Base-by-base conservation (phyloP, 2,888 invertebrate genomes). In the Leptinotarsa rubiginosa region DNA sequence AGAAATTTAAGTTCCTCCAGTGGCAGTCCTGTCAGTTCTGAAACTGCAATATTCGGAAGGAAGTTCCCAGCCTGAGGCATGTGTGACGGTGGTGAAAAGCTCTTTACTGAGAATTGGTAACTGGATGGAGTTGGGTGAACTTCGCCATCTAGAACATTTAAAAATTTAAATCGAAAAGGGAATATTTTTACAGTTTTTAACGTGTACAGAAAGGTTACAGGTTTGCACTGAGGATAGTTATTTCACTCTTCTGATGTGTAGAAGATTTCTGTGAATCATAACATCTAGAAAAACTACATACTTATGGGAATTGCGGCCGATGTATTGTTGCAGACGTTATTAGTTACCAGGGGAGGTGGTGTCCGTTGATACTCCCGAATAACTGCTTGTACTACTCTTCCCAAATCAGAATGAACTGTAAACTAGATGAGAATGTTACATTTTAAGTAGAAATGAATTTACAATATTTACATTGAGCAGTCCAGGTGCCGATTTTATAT, bases 321-420 rank as follows among this genome's bases (percentile, higher is more conserved):
- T 80, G 69, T 78, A 18, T 15, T 22, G 76, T 72, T 83, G 76
- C 67, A 73, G 12, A 73, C 65, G 73, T 76, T 50, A 76, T 75
- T 77, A 65, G 71, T 49, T 62, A 75, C 75, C 74, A 91, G 83
- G 65, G 89, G 89, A 70, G 89, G 92, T 76, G 91, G 92, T 84
- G 88, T 92, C 82, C 92, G 90, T 86, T 94, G 93, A 81, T 94
- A 94, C 87, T 95, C 95, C 71, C 95, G 89, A 77, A 93, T 93
- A 66, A 95, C 93, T 22, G 93, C 95, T 86, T 95, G 95, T 0
- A 95, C 95, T 3, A 95, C 92, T 73, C 95, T 90, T 0, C 94
- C 94, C 78, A 95, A 89, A 87, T 95, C 95, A 0, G 95, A 95
- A 87, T 95, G 94, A 59, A 92, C 88, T 20, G 94, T 93, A 83